Evolutionary conservation across 2,888 invertebrate genomes (phyloP).

Genomic region (Phytoseiulus persimilis): DNA sequence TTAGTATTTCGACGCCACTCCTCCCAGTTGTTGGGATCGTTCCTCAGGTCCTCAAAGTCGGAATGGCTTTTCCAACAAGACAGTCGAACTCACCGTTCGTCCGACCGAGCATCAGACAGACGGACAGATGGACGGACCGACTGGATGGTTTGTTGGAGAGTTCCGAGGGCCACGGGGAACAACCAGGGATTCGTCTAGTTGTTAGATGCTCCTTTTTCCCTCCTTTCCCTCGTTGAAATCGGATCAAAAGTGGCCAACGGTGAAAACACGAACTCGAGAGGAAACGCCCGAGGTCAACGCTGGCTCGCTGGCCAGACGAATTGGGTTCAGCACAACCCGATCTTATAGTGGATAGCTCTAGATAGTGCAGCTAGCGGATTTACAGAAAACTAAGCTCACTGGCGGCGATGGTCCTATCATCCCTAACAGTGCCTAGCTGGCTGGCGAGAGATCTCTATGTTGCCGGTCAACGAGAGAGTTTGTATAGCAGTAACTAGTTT

Average conservation of each 20-base stretch:
- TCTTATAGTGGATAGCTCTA: background rate
- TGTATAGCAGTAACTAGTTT: background rate
- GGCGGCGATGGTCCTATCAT: background rate
- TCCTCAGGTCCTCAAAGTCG: background rate
- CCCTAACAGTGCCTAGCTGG: background rate
- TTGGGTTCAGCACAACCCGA: background rate
- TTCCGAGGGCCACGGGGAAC: background rate
- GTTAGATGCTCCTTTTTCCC: background rate
- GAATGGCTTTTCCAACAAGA: background rate
- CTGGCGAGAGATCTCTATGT: background rate
- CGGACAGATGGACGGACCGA: background rate
- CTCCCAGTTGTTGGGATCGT: background rate
- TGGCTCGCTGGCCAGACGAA: background rate
- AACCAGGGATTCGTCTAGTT: background rate
- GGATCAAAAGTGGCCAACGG: constrained; percentile 34
- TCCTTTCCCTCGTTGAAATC: constrained; percentile 7
- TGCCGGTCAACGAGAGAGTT: background rate
- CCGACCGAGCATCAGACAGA: too few relatives aligned
- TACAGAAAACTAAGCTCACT: background rate
- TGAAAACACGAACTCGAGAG: background rate
- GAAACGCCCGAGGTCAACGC: background rate
- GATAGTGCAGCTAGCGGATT: background rate
- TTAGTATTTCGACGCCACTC: background rate
- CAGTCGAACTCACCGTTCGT: background rate
- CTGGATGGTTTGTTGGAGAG: background rate